Evolutionary conservation across 2,888 invertebrate species (phyloP).

Genomic region (Nephrotoma appendiculata): DNA sequence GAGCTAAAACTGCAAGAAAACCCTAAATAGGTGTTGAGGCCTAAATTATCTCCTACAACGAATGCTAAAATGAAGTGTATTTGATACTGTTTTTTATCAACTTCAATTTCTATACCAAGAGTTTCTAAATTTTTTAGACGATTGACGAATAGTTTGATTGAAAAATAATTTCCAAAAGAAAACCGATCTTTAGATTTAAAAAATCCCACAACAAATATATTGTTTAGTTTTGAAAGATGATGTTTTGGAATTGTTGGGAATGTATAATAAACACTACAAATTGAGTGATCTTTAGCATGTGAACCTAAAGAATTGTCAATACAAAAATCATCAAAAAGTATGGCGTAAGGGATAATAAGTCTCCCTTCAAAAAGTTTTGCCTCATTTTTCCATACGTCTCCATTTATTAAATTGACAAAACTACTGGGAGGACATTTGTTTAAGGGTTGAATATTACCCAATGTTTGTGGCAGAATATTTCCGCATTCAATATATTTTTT

Average conservation of each 20-base stretch:
- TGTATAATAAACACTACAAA: background rate
- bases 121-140: background rate
- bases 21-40: background rate
- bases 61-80: slow-evolving; percentile 6
- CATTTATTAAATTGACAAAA: background rate
- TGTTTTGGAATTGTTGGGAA: no score
- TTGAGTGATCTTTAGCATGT: background rate
- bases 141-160: background rate
- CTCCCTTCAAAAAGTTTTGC: background rate
- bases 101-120: background rate
- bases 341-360: background rate
- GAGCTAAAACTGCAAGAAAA: slow-evolving; percentile 1
- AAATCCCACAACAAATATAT: no score
- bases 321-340: background rate
- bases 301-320: background rate
- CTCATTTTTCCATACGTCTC: background rate
- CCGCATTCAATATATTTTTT: no score
- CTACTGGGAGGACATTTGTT: background rate
- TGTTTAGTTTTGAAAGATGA: no score
- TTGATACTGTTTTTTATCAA: background rate
- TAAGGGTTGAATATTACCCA: background rate
- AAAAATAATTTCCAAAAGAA: no score
- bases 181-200: no score
- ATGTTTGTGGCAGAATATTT: background rate
- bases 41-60: slow-evolving; percentile 7